These are phyloP conservation scores for Aphelocoma coerulescens DNA, from an alignment of 2,113 vertebrate species.

Conservation along the genomic window DNA sequence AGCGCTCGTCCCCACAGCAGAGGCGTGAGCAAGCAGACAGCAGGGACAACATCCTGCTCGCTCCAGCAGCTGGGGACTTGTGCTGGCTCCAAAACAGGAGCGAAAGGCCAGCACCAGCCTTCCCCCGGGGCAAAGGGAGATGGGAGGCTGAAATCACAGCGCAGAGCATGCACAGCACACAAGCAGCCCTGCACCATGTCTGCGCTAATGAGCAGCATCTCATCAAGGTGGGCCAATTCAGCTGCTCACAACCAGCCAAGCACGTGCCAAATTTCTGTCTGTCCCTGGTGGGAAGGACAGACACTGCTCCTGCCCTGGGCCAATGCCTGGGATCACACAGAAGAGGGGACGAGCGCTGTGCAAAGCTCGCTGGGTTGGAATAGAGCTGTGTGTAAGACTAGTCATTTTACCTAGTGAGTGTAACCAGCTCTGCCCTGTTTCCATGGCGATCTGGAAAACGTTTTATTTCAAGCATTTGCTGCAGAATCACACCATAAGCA, in stretches of 20 bases:
- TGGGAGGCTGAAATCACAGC: background rate
- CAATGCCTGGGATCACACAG: background rate
- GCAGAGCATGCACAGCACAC: background rate
- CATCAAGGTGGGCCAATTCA: background rate
- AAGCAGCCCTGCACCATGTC: accelerated
- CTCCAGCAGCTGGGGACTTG: background rate
- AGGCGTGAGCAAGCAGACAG: background rate
- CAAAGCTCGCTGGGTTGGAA: background rate
- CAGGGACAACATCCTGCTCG: background rate
- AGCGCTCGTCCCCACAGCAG: background rate
- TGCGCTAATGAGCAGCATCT: accelerated
- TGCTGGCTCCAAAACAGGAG: background rate
- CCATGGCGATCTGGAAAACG: background rate
- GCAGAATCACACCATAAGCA: slow-evolving; percentile 26
- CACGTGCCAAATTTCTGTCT: accelerated
- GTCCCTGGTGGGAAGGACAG: background rate
- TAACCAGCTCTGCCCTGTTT: slow-evolving; percentile 25
- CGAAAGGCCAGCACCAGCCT: background rate
- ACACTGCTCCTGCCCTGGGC: background rate
- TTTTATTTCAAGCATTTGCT: slow-evolving; percentile 27
- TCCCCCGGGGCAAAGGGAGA: accelerated
- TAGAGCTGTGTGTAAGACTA: background rate
- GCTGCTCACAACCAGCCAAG: background rate
- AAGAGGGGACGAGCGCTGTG: background rate
- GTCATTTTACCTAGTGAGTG: background rate